A percentile compares a stretch with the other conserved stretches of the same genome.
phyloP scores from a whole-genome alignment of 2,888 invertebrate genomes.

The Margaritifera margaritifera region DNA sequence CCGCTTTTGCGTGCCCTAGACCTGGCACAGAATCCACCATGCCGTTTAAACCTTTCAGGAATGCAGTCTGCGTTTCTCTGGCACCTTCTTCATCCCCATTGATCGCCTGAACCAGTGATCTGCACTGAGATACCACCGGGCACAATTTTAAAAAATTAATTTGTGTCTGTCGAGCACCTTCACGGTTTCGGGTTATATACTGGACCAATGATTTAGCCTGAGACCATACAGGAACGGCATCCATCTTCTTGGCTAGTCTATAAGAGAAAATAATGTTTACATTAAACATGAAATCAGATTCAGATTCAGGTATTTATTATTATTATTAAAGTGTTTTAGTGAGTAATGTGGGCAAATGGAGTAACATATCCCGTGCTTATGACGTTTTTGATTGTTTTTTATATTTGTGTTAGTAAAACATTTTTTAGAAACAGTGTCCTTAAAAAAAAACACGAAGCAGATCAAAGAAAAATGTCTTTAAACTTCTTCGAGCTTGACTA shows the following conservation, averaged over 20 bases:
- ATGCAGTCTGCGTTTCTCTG: neutral
- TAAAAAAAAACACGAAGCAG: too few relatives aligned
- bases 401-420: too few relatives aligned
- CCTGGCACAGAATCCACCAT: constrained; percentile 1
- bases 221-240: neutral
- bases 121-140: neutral
- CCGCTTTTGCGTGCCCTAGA: neutral
- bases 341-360: too few relatives aligned
- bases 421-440: too few relatives aligned
- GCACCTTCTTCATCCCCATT: neutral
- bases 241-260: neutral
- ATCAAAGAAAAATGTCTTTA: too few relatives aligned
- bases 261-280: too few relatives aligned
- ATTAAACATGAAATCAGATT: too few relatives aligned
- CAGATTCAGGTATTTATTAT: too few relatives aligned
- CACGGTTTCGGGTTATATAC: neutral
- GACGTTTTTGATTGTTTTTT: too few relatives aligned
- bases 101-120: neutral
- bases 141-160: neutral
- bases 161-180: neutral
- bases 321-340: too few relatives aligned
- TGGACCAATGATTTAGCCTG: neutral
- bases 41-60: neutral
- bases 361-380: too few relatives aligned
- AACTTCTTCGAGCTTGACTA: too few relatives aligned